Base-by-base conservation (phyloP, 2,113 vertebrate species). In the Pterophyllum scalare region DNA sequence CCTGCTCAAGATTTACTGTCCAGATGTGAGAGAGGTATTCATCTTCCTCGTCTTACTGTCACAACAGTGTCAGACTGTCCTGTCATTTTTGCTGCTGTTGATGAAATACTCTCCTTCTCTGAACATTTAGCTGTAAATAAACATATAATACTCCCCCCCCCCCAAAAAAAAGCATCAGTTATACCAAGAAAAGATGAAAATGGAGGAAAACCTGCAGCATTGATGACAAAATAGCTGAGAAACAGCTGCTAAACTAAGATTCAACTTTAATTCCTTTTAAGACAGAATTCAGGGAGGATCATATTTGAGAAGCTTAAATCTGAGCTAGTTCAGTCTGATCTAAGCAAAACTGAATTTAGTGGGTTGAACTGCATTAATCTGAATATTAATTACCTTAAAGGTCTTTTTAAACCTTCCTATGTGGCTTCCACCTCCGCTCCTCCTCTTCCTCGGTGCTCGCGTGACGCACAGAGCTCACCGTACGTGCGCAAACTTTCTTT, bases 401-500 rank as follows among this genome's bases (percentile, higher is more conserved):
- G 65, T 52, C 40, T 52, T 6, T 52, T 52, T 19, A 31, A 72
- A 57, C 38, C 2, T 31, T 52, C 65, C 49, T 70, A 28, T 52
- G 24, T 1, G 5, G 20, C 35, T 58, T 15, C 35, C 40, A 20
- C 38, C 22, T 76, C 35, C 38, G 31, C 31, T 33, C 5, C 15
- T 5, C 33, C 33, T 22, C 56, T 22, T 58, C 8, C 35, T 46
- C 14, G 46, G 13, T n/a, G 43, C 26, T 31, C 8, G 26, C n/a
- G 26, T 72, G 46, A 72, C 26, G 19, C 75, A 87, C 38, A 0
- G 7, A 62, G 74, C 38, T 72, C 6, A 64, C 20, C 70, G 26
- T 20, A 61, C 19, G 43, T 58, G n/a, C 64, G 76, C 62, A 70
- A 57, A 81, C 59, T 78, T 46, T 65, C 2, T 64, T 78, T 85